These are phyloP conservation scores for Cervus canadensis DNA, from an alignment of 2,113 vertebrate genomes.

Conservation along the genomic window DNA sequence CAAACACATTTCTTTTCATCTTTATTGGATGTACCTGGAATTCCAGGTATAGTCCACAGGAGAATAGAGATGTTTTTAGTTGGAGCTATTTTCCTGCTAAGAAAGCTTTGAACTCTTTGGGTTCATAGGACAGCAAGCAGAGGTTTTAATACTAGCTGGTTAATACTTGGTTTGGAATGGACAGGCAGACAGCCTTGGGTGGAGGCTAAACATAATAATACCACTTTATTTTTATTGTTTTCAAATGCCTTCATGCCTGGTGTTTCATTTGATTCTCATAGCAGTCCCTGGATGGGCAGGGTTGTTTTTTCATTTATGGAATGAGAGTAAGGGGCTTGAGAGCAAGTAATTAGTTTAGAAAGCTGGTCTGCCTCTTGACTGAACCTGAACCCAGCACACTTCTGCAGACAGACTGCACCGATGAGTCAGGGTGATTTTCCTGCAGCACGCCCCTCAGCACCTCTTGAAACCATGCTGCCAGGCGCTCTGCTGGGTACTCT, in stretches of 20 bases:
- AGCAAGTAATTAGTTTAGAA: background rate
- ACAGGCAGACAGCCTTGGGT: background rate
- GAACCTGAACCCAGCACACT: background rate
- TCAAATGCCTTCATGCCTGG: background rate
- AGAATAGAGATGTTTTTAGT: background rate
- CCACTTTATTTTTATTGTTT: background rate
- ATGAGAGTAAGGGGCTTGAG: background rate
- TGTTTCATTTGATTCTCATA: background rate
- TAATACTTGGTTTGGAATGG: background rate
- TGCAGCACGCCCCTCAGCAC: background rate
- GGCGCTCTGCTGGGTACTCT: background rate
- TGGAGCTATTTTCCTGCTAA: conserved; percentile 32
- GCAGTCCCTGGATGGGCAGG: background rate
- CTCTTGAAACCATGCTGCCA: background rate
- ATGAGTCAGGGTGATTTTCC: background rate
- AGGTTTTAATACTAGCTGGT: background rate
- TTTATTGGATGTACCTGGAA: conserved; percentile 13
- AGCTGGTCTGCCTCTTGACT: background rate
- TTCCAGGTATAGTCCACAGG: background rate
- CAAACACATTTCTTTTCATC: background rate
- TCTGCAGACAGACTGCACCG: background rate
- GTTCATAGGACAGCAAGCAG: background rate
- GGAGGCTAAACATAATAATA: background rate
- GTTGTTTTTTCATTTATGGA: conserved; percentile 6
- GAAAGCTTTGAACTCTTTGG: background rate